Conservation (phyloP, 1,140 invertebrate species). For the Ruditapes philippinarum region DNA sequence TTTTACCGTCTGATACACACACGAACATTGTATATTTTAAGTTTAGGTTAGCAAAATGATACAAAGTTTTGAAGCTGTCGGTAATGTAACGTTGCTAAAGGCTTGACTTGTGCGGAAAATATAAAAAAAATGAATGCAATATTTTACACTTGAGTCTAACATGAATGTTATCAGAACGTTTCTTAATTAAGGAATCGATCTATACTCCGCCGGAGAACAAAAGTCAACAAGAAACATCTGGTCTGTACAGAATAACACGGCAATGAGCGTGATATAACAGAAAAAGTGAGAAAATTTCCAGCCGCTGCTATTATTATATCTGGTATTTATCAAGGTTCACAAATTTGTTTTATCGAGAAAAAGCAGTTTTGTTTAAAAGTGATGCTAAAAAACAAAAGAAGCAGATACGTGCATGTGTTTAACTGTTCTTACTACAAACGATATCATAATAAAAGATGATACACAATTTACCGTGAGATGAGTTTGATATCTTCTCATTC, state of each 20-base stretch:
- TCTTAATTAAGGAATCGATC: slow-evolving; percentile 30
- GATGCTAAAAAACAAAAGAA: background rate
- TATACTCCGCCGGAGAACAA: background rate
- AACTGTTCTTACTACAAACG: too few species aligned
- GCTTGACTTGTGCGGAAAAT: too few species aligned
- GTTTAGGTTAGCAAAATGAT: too few species aligned
- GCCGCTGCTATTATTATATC: slow-evolving; percentile 9
- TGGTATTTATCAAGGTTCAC: slow-evolving; percentile 7
- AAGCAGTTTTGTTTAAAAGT: background rate
- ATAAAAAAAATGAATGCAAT: background rate
- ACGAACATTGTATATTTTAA: too few species aligned
- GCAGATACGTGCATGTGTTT: too few species aligned
- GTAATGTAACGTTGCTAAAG: too few species aligned
- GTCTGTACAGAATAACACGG: background rate
- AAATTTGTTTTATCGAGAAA: background rate
- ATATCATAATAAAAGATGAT: too few species aligned
- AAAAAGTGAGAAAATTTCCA: background rate
- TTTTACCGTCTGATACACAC: too few species aligned
- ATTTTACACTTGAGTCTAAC: background rate
- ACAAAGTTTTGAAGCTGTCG: too few species aligned
- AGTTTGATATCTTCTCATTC: too few species aligned
- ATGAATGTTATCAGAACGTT: slow-evolving; percentile 11
- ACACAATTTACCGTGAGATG: too few species aligned
- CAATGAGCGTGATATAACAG: background rate
- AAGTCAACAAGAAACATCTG: slow-evolving; percentile 33